Base-by-base conservation (phyloP, 1,140 invertebrate species). In the Drosophila guanche region DNA sequence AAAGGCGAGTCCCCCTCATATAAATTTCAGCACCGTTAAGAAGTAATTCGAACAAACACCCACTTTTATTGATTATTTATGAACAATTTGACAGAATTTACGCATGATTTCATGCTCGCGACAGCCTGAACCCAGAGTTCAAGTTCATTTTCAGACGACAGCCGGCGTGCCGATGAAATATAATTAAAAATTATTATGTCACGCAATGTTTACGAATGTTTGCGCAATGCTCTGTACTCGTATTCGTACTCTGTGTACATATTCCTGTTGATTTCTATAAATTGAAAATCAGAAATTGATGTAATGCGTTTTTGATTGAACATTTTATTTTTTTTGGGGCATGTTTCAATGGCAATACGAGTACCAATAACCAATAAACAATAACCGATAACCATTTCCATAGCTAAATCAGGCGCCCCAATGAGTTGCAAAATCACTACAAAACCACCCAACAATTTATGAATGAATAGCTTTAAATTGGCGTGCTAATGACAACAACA, bases 161-260 rank as follows among this genome's bases (percentile, higher is more conserved):
- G 55, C 48, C 40, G 41, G 40, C 29, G 7, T 37, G 27, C 50
- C 50, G 23, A 61, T 42, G 45, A 59, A 79, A 86, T 73, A 61
- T 86, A 80, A 86, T 86, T 84, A 80, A 84, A 74, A 76, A 85
- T 74, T 77, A 81, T 81, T 77, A 81, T 86, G 80, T 86, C 81
- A 86, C 81, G 68, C 72, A 81, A 59, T 83, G 53, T 68, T 68
- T 68, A 68, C 66, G 62, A 68, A 56, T 68, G 66, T 68, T 84
- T 84, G 70, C 60, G 61, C 52, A 74, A 73, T 37, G 4, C 33
- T 37, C 10, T 3, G 33, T 37, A 33, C 6, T 27, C 25, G 5
- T 33, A 8, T 33, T 40, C 37, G 47, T 12, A 33, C 25, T 48
- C 59, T 40, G 25, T 23, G 14, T 25, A 33, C 62, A 43, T 59